A percentile compares a stretch with the other conserved stretches of the same genome.
Conservation (phyloP, 2,797 vertebrate genomes). For the Acomys russatus region DNA sequence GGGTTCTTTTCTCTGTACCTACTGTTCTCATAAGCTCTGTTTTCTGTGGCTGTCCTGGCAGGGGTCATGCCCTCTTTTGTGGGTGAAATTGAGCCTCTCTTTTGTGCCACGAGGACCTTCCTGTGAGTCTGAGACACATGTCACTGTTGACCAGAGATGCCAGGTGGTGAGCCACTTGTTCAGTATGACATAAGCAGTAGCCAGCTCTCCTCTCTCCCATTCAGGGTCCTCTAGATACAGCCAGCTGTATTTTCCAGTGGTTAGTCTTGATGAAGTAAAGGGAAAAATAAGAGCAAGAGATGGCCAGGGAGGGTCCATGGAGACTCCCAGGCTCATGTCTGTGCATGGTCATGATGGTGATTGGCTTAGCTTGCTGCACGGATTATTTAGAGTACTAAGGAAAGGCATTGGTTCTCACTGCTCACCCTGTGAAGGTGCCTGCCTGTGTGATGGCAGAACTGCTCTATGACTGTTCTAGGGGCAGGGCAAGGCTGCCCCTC, state of each 20-base stretch:
- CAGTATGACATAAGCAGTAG: not conserved
- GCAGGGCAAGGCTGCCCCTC: not conserved
- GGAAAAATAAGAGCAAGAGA: not conserved
- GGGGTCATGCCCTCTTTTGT: not conserved
- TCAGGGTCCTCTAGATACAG: not conserved
- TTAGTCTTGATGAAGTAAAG: not conserved
- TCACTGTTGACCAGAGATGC: not conserved
- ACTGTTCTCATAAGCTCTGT: not conserved
- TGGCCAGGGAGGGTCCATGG: not conserved
- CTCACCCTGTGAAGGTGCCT: not conserved
- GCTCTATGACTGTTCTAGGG: not conserved
- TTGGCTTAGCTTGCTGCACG: not conserved
- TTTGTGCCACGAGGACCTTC: not conserved
- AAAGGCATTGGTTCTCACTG: not conserved
- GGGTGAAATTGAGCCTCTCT: not conserved
- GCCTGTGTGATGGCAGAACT: not conserved
- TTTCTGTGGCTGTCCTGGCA: not conserved
- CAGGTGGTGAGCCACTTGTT: not conserved
- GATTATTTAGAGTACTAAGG: not conserved
- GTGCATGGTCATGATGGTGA: rapidly evolving
- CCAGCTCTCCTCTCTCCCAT: not conserved
- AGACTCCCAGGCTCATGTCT: not conserved
- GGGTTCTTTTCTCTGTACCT: not conserved
- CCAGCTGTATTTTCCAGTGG: not conserved
- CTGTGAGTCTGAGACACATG: not conserved